Conservation (phyloP, 2,113 vertebrate genomes). For the Platanista minor region DNA sequence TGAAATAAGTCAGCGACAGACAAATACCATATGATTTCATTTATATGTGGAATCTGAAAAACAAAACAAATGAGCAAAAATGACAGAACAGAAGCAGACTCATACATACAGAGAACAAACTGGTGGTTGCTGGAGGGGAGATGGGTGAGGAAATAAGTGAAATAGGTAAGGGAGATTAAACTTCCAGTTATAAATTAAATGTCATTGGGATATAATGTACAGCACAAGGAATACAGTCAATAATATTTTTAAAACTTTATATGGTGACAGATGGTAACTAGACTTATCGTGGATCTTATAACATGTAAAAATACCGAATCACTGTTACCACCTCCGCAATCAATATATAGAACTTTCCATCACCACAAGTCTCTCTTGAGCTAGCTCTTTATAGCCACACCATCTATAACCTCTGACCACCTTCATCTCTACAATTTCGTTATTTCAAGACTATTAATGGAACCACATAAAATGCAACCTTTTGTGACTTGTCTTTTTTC, state of each 20-base stretch:
- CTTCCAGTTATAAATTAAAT: background rate
- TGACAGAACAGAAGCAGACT: background rate
- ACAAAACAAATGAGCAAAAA: background rate
- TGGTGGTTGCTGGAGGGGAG: background rate
- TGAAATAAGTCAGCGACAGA: background rate
- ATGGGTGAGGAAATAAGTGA: background rate
- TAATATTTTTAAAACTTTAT: background rate
- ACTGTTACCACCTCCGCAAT: background rate
- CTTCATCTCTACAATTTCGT: background rate
- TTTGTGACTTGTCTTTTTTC: background rate
- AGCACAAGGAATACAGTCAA: background rate
- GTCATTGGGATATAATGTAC: background rate
- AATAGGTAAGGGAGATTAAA: background rate
- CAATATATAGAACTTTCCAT: background rate
- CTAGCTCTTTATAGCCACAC: background rate
- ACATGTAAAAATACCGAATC: background rate
- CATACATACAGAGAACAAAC: background rate
- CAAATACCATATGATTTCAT: background rate
- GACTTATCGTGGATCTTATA: background rate
- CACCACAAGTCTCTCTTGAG: background rate
- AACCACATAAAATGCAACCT: background rate
- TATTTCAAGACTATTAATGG: background rate
- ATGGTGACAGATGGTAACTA: background rate
- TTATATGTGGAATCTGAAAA: background rate
- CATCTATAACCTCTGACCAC: too few relatives aligned